These are phyloP conservation scores for Yoshiicerus persimilis DNA, from an alignment of 1,140 invertebrate species.

Conservation along the genomic window DNA sequence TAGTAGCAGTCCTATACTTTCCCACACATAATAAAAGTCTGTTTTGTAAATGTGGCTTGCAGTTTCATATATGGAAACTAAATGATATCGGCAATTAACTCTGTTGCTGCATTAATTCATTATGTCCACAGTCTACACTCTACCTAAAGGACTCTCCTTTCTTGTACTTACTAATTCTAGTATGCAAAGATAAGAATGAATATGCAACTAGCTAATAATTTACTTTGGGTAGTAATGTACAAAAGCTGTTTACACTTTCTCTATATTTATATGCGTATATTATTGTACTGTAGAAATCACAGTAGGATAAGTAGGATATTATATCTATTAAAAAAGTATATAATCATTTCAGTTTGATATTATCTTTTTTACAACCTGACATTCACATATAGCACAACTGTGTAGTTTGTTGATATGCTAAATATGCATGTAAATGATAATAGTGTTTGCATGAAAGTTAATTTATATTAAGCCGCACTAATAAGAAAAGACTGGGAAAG, in stretches of 20 bases:
- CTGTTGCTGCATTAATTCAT: neutral
- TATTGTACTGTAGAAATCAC: neutral
- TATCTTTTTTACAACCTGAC: neutral
- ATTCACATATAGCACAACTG: neutral
- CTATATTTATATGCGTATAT: too few relatives aligned
- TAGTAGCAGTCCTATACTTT: neutral
- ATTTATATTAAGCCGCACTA: neutral
- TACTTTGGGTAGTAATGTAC: neutral
- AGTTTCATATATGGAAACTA: neutral
- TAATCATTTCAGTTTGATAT: too few relatives aligned
- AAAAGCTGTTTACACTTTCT: neutral
- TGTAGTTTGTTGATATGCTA: neutral
- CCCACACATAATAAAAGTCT: neutral
- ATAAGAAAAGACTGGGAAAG: neutral
- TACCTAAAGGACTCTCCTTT: neutral
- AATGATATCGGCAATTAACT: neutral
- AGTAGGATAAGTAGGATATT: too few relatives aligned
- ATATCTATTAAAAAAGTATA: neutral
- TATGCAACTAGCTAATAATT: neutral
- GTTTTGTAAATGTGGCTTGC: neutral
- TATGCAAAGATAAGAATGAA: neutral
- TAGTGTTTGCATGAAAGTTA: neutral
- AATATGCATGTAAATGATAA: neutral
- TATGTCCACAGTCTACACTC: too few relatives aligned
- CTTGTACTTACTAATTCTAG: neutral